These are phyloP conservation scores for Calcarius lapponicus DNA, from an alignment of 2,797 vertebrate genomes.

Conservation along the genomic window DNA sequence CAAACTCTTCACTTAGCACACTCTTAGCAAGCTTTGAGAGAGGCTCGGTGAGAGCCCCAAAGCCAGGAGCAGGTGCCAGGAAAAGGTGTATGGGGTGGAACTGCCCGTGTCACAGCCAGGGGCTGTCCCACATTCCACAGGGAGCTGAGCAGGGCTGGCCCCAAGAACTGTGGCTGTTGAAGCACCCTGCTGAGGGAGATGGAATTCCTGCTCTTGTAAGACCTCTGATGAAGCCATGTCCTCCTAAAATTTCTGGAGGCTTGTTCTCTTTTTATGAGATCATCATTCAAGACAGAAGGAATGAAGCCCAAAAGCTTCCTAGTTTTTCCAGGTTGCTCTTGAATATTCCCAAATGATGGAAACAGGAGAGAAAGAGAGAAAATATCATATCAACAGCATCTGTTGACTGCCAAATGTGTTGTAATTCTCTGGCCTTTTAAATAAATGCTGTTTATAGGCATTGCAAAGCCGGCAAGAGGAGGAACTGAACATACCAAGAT, in stretches of 20 bases:
- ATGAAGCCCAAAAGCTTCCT: neutral
- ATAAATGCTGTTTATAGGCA: neutral
- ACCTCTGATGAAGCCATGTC: neutral
- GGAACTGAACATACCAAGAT: neutral
- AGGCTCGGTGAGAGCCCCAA: neutral
- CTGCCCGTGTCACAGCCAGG: fast-evolving
- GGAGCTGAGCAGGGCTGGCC: neutral
- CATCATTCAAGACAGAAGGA: neutral
- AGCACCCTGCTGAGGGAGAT: neutral
- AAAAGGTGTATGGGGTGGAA: neutral
- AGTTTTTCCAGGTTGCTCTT: neutral
- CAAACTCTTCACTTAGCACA: neutral
- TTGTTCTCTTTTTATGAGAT: neutral
- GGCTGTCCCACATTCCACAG: neutral
- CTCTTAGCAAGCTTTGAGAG: neutral
- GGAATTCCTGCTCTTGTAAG: neutral
- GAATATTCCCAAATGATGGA: neutral
- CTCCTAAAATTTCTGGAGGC: neutral
- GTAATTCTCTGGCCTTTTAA: slow-evolving; percentile 36
- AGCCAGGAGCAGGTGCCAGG: neutral
- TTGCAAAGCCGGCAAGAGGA: neutral
- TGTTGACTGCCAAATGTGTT: neutral
- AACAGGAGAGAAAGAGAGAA: neutral
- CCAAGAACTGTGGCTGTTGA: neutral
- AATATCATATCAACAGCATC: neutral